Conservation (phyloP, 2,797 vertebrate genomes). For the Chrysocyon brachyurus region DNA sequence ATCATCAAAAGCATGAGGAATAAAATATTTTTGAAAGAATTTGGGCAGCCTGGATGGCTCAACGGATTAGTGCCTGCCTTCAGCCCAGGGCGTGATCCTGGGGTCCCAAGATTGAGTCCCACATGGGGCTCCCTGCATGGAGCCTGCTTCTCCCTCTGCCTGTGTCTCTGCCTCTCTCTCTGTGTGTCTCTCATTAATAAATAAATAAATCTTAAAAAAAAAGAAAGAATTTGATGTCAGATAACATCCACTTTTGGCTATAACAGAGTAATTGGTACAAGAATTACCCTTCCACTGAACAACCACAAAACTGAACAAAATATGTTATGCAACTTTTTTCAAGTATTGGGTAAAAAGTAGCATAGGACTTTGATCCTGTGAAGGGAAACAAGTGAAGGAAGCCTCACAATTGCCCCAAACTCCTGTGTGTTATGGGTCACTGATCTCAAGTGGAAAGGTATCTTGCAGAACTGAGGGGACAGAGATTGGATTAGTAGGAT, state of each 20-base stretch:
- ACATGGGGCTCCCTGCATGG: no score
- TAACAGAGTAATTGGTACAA: background rate
- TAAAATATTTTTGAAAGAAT: background rate
- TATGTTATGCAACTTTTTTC: background rate
- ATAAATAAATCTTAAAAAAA: no score
- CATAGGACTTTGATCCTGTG: background rate
- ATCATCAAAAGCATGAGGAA: background rate
- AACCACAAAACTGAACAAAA: background rate
- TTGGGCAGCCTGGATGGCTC: no score
- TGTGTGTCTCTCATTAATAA: no score
- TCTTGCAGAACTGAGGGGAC: background rate
- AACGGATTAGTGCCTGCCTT: no score
- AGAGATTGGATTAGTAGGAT: background rate
- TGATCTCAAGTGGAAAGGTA: background rate
- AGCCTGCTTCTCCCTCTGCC: no score
- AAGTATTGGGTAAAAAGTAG: background rate
- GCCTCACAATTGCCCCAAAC: background rate
- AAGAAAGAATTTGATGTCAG: background rate
- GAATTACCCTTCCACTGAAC: background rate
- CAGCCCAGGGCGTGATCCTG: no score
- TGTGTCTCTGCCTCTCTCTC: no score
- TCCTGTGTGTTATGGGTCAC: background rate
- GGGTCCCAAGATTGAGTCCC: no score
- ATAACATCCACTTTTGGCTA: background rate
- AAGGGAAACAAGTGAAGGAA: background rate